These are phyloP conservation scores for Sphenopsis melanotis DNA, from an alignment of 2,797 vertebrate genomes.

Conservation along the genomic window DNA sequence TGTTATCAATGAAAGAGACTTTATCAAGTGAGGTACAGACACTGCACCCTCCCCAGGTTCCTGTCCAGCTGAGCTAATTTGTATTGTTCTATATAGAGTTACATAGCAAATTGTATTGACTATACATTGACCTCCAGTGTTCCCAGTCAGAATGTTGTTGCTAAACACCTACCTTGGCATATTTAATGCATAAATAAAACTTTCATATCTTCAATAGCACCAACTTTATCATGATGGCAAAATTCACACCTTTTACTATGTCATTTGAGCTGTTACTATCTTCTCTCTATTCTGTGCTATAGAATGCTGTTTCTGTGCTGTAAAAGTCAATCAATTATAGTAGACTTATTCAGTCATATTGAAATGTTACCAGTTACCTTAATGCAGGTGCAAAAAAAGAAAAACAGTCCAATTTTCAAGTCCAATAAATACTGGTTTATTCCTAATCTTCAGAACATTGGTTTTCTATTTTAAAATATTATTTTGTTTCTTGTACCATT, in stretches of 20 bases:
- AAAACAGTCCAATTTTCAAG: background rate
- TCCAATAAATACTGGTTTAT: background rate
- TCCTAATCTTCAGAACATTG: background rate
- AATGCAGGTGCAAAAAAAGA: background rate
- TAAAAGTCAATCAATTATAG: background rate
- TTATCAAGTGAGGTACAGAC: background rate
- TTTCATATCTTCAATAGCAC: background rate
- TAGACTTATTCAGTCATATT: background rate
- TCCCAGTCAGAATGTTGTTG: background rate
- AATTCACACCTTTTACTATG: background rate
- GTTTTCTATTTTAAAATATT: background rate
- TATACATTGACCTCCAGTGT: background rate
- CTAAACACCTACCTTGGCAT: background rate
- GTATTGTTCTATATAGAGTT: background rate
- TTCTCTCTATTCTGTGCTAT: background rate
- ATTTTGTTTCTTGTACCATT: background rate
- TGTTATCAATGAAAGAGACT: background rate
- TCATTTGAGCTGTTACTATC: background rate
- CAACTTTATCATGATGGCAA: background rate
- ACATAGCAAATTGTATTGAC: background rate
- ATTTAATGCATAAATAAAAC: background rate
- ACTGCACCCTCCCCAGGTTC: background rate
- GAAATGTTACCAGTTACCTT: background rate
- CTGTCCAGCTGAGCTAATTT: background rate
- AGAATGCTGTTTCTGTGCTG: background rate